phyloP scores from a whole-genome alignment of 2,888 invertebrate genomes.

The Smittia aterrima region DNA sequence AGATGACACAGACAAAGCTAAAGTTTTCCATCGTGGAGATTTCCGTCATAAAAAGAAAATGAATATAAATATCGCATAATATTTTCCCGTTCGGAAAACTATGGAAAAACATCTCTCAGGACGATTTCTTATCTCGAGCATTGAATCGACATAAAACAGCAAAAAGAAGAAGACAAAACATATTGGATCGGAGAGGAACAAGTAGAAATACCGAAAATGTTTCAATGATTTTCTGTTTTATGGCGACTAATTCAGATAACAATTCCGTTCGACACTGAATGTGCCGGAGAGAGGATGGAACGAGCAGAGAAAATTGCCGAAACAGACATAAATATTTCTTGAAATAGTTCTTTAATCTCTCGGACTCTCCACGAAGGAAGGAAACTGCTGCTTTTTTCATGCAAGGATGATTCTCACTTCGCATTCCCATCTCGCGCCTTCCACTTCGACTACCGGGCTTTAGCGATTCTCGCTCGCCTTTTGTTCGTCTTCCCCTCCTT shows the following conservation, averaged over 20 bases:
- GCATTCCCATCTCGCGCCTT: neutral
- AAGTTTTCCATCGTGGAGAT: no score
- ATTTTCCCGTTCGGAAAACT: neutral
- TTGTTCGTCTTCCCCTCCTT: neutral
- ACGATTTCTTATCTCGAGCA: neutral
- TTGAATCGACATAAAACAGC: neutral
- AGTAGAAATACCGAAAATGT: neutral
- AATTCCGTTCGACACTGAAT: slow-evolving; percentile 8
- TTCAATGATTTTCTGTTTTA: neutral
- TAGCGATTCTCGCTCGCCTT: slow-evolving; percentile 4
- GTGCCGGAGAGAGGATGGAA: no score
- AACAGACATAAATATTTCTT: neutral
- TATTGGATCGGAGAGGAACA: neutral
- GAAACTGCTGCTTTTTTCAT: neutral
- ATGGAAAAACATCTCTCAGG: neutral
- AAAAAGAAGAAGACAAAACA: neutral
- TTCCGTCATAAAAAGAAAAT: neutral
- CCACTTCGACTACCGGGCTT: slow-evolving; percentile 30
- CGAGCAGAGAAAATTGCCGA: no score
- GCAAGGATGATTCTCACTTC: slow-evolving; percentile 29
- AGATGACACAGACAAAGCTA: neutral
- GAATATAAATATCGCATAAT: slow-evolving; percentile 5
- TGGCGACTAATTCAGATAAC: neutral
- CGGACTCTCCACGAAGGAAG: neutral
- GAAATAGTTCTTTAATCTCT: neutral